A percentile compares a stretch with the other conserved stretches of the same genome.
phyloP scores from a whole-genome alignment of 2,113 vertebrate species.

The Panurus biarmicus region DNA sequence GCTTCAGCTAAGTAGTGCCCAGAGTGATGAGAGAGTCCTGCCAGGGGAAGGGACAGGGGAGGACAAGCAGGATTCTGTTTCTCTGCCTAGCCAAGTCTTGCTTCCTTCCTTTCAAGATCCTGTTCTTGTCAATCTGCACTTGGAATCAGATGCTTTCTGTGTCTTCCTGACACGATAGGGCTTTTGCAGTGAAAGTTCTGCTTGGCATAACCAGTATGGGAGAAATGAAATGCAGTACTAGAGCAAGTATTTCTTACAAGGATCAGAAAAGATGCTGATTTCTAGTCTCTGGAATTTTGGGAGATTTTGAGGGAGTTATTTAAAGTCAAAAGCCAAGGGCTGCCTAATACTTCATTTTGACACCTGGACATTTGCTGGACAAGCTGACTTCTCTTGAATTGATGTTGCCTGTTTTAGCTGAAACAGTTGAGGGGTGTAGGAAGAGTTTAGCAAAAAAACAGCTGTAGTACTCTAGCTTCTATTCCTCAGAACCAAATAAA shows the following conservation, averaged over 20 bases:
- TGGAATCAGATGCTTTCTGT: background rate
- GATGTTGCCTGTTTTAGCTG: background rate
- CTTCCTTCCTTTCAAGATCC: slow-evolving; percentile 36
- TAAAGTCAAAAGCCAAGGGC: background rate
- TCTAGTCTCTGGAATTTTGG: background rate
- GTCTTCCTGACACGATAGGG: background rate
- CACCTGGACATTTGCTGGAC: background rate
- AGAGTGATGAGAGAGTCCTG: background rate
- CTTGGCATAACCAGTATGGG: background rate
- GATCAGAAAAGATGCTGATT: background rate
- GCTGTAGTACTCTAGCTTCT: background rate
- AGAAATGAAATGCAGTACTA: background rate
- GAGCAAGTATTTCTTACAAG: background rate
- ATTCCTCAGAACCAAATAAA: too few relatives aligned
- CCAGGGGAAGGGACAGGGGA: background rate
- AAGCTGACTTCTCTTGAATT: background rate
- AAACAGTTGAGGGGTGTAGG: background rate
- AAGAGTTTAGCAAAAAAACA: background rate
- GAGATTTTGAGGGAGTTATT: background rate
- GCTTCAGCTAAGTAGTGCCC: background rate
- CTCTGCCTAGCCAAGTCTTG: slow-evolving; percentile 8
- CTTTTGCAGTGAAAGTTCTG: background rate
- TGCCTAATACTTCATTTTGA: background rate
- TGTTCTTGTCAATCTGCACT: slow-evolving; percentile 28
- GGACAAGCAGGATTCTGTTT: background rate